phyloP scores from a whole-genome alignment of 2,888 invertebrate genomes.

The Sarcophaga rosellei region DNA sequence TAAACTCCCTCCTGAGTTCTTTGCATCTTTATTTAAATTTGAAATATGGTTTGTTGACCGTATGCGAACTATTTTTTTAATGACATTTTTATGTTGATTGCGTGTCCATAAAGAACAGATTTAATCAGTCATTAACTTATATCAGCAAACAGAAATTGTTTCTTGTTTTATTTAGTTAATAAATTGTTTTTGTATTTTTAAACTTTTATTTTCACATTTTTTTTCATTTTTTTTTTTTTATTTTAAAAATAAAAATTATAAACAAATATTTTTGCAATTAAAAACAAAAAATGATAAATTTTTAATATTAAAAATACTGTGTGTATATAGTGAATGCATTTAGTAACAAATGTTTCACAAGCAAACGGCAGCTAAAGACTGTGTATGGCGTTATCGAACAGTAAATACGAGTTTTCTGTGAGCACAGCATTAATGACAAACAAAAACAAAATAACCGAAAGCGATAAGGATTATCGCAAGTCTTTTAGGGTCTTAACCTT shows the following conservation, averaged over 20 bases:
- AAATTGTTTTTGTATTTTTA: not conserved
- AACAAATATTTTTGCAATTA: constrained; percentile 38
- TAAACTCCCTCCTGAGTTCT: not conserved
- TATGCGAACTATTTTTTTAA: not conserved
- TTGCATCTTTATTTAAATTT: not conserved
- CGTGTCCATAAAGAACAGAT: not conserved
- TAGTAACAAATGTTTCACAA: constrained; percentile 18
- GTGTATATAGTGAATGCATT: constrained; percentile 26
- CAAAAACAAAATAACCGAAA: constrained; percentile 18
- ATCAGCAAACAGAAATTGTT: not conserved
- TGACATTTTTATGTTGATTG: not conserved
- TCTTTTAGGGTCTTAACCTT: constrained; percentile 77
- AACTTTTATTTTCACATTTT: not conserved
- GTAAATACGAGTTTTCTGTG: constrained; percentile 11
- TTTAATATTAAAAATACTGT: no score
- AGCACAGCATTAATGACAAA: constrained; percentile 10
- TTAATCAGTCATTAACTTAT: not conserved
- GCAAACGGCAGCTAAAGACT: not conserved
- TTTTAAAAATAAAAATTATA: constrained; percentile 18
- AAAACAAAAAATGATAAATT: constrained; percentile 19
- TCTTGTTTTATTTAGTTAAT: constrained; percentile 10
- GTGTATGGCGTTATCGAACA: constrained; percentile 13
- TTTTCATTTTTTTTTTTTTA: not conserved
- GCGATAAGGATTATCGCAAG: constrained; percentile 78
- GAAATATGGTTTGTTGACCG: not conserved